Evolutionary conservation across 2,113 vertebrate species (phyloP), one percentile per base, ranked within the genome.

Genomic region (Bubo bubo): DNA sequence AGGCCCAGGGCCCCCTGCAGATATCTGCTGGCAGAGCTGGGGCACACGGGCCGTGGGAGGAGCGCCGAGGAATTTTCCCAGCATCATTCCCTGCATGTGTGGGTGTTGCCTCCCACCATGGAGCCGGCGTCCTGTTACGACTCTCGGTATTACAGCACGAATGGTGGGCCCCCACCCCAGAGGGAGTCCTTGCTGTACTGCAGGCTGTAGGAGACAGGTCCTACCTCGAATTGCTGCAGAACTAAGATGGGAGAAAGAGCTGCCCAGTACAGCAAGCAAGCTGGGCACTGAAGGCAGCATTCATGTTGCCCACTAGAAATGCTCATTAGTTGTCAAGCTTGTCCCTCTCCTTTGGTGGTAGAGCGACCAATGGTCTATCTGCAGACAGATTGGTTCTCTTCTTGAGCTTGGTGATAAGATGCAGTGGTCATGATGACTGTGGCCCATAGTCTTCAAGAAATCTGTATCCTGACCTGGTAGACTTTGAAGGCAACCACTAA

Each of bases 41-140:
- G 81, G 91, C 90, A 90, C 82, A 43, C 4, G 5, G 75, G 88
- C 90, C 67, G 27, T 84, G 94, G 85, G 92, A 96, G 92, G 95
- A 94, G 77, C 3, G 12, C 67, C 1, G 18, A 94, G 74, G 92
- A 92, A 95, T 86, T 92, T 97, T 96, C 96, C 92, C 93, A 97
- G 75, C 55, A 3, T 83, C 49, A 0, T 58, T 97, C 88, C 67
- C 63, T 68, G 41, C 1, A 0, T 64, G 74, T 72, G 87, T 95
- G 89, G 81, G 88, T 96, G 96, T 86, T 86, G 85, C 82, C 85
- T 96, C 92, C 86, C 88, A 71, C 67, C 41, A 32, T 0, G 2
- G 86, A 85, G 53, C 63, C 8, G 0, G 49, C 3, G 2, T 95
- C 81, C 83, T 80, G 76, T 86, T 59, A 24, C 1, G 9, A 37